Conservation (phyloP, 1,140 invertebrate species). For the Gonatopus flavifemur region DNA sequence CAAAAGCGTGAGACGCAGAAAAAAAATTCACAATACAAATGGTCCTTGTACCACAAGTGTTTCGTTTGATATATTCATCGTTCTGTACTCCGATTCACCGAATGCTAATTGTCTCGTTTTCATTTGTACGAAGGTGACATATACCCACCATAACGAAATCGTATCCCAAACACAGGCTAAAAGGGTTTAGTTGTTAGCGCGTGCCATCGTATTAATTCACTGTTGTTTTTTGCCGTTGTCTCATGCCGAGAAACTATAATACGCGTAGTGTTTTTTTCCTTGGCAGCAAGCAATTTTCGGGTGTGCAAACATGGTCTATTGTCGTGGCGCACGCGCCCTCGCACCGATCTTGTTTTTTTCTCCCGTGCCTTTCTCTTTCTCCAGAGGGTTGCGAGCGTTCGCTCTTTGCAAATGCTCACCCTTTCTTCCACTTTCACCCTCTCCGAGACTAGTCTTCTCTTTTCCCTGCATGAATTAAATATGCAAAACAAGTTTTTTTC, state of each 20-base stretch:
- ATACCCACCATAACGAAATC: too few relatives aligned
- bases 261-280: constrained; percentile 22
- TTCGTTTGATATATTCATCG: too few relatives aligned
- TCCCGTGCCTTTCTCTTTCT: constrained; percentile 2
- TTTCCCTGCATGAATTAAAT: constrained; percentile 42
- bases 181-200: too few relatives aligned
- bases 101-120: too few relatives aligned
- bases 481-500: constrained; percentile 51
- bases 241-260: constrained; percentile 17
- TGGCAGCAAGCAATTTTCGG: constrained; percentile 46
- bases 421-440: constrained; percentile 21
- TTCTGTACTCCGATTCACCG: too few relatives aligned
- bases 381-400: constrained; percentile 12
- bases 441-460: neutral
- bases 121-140: too few relatives aligned
- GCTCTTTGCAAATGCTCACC: constrained; percentile 26
- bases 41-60: too few relatives aligned
- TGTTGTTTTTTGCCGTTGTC: constrained; percentile 13
- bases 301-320: constrained; percentile 47
- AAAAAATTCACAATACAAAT: too few relatives aligned
- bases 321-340: constrained; percentile 45
- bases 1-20: too few relatives aligned
- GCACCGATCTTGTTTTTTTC: constrained; percentile 7
- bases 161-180: too few relatives aligned
- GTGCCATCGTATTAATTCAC: constrained; percentile 23